Evolutionary conservation across 2,797 vertebrate species (phyloP), one percentile per base, ranked within the genome.

Genomic region (Onychomys arenicola): DNA sequence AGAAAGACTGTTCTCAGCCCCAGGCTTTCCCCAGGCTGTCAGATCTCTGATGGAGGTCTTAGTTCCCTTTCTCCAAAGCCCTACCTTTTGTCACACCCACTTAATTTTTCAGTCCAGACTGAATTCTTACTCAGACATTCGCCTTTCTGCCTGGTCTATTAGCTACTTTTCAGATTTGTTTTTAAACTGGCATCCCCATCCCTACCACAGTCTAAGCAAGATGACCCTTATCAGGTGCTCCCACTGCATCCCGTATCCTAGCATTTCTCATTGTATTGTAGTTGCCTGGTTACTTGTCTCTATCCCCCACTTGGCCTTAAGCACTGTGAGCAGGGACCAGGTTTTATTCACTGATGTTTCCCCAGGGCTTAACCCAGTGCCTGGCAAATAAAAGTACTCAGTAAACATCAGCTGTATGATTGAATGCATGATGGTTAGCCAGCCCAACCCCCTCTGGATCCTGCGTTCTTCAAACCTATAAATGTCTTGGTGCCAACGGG

Each of bases 371-470:
- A 97, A 83, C 0, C 9, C 93, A 95, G 94, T 95, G 91, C 84
- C 91, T 96, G 92, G 96, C 92, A 98, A 97, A 97, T 97, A 93
- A 97, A 96, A 96, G 89, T 97, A 88, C 96, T 94, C 95, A 85
- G 95, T 95, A 96, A 97, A 96, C 97, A 97, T 94, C 83, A 97
- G 91, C 92, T 92, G 19, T 84, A 77, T 93, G 96, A 97, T 87
- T 95, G 83, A 96, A 93, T 89, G 81, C 69, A 92, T 69, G 59
- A 91, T 67, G 83, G 34, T 89, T 76, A 61, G 71, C 8, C 55
- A 69, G 67, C 76, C 81, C 93, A 95, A 90, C 88, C 21, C 73
- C 17, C 92, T 92, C 67, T 86, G 40, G 84, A 78, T 14, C 61
- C 67, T 77, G 12, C 65, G 95, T 57, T 95, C 61, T 80, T 89